Conservation (phyloP, 2,888 invertebrate species). For the Andrena marginata region DNA sequence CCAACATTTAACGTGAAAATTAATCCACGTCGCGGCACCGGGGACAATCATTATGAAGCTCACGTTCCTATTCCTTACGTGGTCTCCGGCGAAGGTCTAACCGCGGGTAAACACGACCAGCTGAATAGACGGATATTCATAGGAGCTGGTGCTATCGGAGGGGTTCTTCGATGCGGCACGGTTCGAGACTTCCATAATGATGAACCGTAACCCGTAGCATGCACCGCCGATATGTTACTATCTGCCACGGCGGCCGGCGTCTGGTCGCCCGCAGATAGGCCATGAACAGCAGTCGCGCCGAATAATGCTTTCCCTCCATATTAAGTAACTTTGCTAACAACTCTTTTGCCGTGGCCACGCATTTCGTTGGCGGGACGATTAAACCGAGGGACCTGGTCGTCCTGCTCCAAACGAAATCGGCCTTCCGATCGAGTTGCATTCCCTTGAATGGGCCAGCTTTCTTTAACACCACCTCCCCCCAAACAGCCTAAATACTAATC, state of each 20-base stretch:
- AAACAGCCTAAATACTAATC: too few relatives aligned
- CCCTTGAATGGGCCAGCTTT: too few relatives aligned
- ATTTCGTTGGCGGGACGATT: too few relatives aligned
- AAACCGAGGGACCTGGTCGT: too few relatives aligned
- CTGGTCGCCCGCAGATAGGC: conserved; percentile 67
- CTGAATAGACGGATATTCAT: conserved; percentile 74
- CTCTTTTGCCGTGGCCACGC: background rate
- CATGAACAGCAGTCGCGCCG: conserved; percentile 67
- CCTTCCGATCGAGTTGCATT: too few relatives aligned
- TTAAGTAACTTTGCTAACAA: conserved; percentile 68
- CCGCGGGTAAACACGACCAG: conserved; percentile 66
- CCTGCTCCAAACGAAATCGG: too few relatives aligned
- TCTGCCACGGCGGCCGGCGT: conserved; percentile 64
- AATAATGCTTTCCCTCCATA: conserved; percentile 72
- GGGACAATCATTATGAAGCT: conserved; percentile 48
- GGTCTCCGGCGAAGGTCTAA: conserved; percentile 46
- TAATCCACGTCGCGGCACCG: conserved; percentile 6
- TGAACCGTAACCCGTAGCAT: conserved; percentile 79
- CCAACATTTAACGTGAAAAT: conserved; percentile 7
- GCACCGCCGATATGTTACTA: conserved; percentile 77
- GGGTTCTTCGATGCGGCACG: conserved; percentile 54
- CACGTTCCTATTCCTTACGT: conserved; percentile 67
- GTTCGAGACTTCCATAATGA: conserved; percentile 80
- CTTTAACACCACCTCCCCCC: too few relatives aligned
- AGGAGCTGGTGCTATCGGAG: conserved; percentile 53